Evolutionary conservation across 2,888 invertebrate genomes (phyloP), one percentile per base, ranked within the genome.

Genomic region (Serrognathus titanus): DNA sequence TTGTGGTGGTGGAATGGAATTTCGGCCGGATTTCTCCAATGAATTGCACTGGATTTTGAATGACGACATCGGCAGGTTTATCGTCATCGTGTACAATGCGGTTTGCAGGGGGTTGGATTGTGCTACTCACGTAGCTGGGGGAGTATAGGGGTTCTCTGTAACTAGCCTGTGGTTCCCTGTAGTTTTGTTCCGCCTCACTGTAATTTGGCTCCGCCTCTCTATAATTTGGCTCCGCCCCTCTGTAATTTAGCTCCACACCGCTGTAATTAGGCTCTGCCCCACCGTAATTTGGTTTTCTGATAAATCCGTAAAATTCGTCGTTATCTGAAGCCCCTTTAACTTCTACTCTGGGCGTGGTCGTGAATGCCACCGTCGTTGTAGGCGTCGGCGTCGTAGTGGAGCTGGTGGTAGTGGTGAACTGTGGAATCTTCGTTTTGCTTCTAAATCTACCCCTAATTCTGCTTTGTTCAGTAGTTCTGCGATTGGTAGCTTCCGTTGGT

Each of bases 241-340:
- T 31, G 6, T 31, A 31, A 45, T 43, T 43, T 37, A 41, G 36
- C 3, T 55, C 39, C 36, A 63, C 62, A 40, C 57, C 24, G 6
- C 24, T 31, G 24, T 31, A 31, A 48, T 43, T 43, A 31, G 45
- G 36, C 5, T 55, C 39, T 24, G 64, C 62, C 45, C 57, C 59
- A 36, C 66, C 72, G 66, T 77, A 81, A 58, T 71, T 78, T n/a
- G 82, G 81, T 36, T 73, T 67, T 51, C 80, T 75, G 59, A 81
- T 78, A 61, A 81, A 82, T 11, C 81, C 81, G 60, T 80, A 81
- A 53, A 78, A 78, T 60, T 79, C 75, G 55, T 78, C 76, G 39
- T 74, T 66, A 31, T 31, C 24, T 1, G 47, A 10, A 54, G 58
- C 56, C 31, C 61, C 24, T 7, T 63, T 63, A 2, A 59, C 48